Conservation (phyloP, 2,888 invertebrate genomes). For the Margaritifera margaritifera region DNA sequence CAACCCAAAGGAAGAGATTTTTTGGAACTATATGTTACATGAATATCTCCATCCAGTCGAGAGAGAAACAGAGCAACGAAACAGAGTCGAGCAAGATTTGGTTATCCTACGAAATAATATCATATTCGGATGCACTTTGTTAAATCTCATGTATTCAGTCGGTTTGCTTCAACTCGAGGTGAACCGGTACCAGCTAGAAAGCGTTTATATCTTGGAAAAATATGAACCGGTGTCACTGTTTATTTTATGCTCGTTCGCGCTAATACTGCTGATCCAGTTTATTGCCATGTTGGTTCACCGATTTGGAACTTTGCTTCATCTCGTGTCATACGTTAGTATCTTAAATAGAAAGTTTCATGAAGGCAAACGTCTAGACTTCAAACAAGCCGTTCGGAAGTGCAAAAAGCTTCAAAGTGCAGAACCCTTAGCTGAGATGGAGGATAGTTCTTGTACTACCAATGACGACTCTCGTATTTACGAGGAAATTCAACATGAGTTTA, state of each 20-base stretch:
- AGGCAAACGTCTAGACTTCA: neutral
- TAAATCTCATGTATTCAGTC: slow-evolving; percentile 97
- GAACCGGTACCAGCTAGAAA: slow-evolving; percentile 79
- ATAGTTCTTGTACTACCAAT: too few relatives aligned
- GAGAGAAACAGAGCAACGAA: slow-evolving; percentile 82
- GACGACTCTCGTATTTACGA: too few relatives aligned
- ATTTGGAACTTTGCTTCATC: slow-evolving; percentile 96
- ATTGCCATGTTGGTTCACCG: slow-evolving; percentile 98
- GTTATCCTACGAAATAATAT: slow-evolving; percentile 47
- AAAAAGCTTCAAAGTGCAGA: slow-evolving; percentile 13
- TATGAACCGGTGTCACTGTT: slow-evolving; percentile 82
- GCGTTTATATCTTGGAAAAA: slow-evolving; percentile 51
- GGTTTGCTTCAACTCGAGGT: slow-evolving; percentile 98
- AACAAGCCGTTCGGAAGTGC: slow-evolving; percentile 10
- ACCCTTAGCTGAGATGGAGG: slow-evolving; percentile 10
- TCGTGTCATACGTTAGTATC: slow-evolving; percentile 87
- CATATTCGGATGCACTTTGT: slow-evolving; percentile 80
- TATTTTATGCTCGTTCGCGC: slow-evolving; percentile 96
- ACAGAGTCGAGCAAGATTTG: slow-evolving; percentile 42
- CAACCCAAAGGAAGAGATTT: slow-evolving; percentile 86
- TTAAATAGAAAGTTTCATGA: too few relatives aligned
- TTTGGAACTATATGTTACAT: slow-evolving; percentile 94
- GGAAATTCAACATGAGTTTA: too few relatives aligned
- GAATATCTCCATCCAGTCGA: slow-evolving; percentile 95
- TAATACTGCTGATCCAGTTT: slow-evolving; percentile 96